Evolutionary conservation across 1,140 invertebrate genomes (phyloP).

Genomic region (Scaptomyza montana): DNA sequence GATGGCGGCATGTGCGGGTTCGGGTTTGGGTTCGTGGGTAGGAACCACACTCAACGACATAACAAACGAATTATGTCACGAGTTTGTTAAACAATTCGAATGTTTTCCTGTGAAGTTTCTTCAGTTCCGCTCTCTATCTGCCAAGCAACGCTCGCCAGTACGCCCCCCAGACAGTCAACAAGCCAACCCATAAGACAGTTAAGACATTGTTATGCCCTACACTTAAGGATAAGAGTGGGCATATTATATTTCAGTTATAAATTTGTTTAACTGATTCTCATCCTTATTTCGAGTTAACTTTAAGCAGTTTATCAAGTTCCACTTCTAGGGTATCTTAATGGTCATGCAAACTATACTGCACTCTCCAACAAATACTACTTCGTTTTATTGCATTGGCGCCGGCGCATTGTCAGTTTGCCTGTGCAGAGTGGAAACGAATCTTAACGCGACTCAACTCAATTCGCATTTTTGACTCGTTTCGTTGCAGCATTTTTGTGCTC

Average conservation of each 20-base stretch:
- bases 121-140: not conserved
- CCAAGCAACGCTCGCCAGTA: too few species aligned
- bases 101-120: slow-evolving; percentile 42
- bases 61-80: slow-evolving; percentile 62
- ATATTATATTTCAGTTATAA: not conserved
- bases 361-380: not conserved
- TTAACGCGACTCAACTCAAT: slow-evolving; percentile 13
- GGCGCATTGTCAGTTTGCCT: slow-evolving; percentile 42
- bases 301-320: not conserved
- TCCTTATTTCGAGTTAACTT: too few species aligned
- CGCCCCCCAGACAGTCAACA: slow-evolving; percentile 24
- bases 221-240: not conserved
- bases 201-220: slow-evolving; percentile 13
- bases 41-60: slow-evolving; percentile 41
- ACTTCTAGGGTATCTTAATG: slow-evolving; percentile 6
- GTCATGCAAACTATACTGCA: not conserved
- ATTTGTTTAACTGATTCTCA: too few species aligned
- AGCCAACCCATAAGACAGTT: slow-evolving; percentile 14
- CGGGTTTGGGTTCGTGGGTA: not conserved
- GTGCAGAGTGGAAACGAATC: slow-evolving; percentile 24
- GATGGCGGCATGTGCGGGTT: too few species aligned
- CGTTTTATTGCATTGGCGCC: slow-evolving; percentile 70
- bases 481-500: slow-evolving; percentile 10
- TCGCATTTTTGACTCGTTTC: slow-evolving; percentile 12
- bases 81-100: slow-evolving; percentile 62